Evolutionary conservation across 2,888 invertebrate genomes (phyloP).

Genomic region (Chrysotoxum bicinctum): DNA sequence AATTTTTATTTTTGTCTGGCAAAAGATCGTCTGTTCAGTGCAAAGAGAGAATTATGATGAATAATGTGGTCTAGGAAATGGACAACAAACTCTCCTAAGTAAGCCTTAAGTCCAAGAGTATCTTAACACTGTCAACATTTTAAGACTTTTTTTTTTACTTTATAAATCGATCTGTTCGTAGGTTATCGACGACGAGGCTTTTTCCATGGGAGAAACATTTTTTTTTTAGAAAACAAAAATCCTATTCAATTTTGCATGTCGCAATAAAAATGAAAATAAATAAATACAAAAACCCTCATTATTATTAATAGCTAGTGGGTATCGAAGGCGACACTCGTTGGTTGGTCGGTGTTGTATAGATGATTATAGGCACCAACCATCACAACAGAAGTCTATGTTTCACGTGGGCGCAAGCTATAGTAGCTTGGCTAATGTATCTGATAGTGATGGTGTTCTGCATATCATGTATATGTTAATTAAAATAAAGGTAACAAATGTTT

Average conservation of each 20-base stretch:
- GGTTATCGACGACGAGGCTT: slow-evolving; percentile 16
- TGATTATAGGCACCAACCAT: slow-evolving; percentile 39
- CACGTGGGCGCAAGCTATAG: slow-evolving; percentile 45
- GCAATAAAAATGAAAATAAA: slow-evolving; percentile 52
- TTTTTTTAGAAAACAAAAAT: slow-evolving; percentile 10
- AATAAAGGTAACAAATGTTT: slow-evolving; percentile 40
- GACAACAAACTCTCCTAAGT: slow-evolving; percentile 57
- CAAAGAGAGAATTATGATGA: slow-evolving; percentile 54
- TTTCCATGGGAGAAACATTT: slow-evolving; percentile 24
- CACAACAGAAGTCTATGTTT: slow-evolving; percentile 31
- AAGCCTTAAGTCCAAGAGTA: slow-evolving; percentile 16
- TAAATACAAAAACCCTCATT: slow-evolving; percentile 42
- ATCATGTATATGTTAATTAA: slow-evolving; percentile 64
- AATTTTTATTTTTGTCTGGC: neutral
- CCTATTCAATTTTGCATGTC: slow-evolving; percentile 73
- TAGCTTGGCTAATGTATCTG: slow-evolving; percentile 26
- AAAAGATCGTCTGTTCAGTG: neutral
- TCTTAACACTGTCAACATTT: slow-evolving; percentile 18
- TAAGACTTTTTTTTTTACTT: neutral
- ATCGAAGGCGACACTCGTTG: slow-evolving; percentile 50
- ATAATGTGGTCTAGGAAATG: slow-evolving; percentile 74
- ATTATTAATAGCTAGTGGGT: slow-evolving; percentile 50
- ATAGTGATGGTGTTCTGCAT: slow-evolving; percentile 29
- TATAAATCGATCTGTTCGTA: slow-evolving; percentile 22
- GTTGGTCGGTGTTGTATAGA: slow-evolving; percentile 21